These are phyloP conservation scores for Chorisops tibialis DNA, from an alignment of 2,888 invertebrate species.

Conservation along the genomic window DNA sequence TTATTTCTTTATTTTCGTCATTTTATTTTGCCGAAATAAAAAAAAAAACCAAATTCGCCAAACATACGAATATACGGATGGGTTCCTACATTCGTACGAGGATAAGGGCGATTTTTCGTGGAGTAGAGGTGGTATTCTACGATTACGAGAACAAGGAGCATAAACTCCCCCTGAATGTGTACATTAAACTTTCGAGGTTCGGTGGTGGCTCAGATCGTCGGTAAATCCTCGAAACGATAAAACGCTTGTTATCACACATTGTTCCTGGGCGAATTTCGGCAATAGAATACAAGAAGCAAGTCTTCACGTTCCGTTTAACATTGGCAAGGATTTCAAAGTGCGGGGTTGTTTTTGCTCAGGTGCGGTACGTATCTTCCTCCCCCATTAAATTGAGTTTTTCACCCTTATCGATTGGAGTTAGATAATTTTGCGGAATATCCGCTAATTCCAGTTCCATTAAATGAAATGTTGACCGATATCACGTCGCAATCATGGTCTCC, in stretches of 20 bases:
- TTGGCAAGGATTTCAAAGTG: not conserved
- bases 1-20: slow-evolving; percentile 6
- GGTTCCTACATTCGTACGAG: not conserved
- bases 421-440: no score
- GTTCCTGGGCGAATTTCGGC: slow-evolving; percentile 19
- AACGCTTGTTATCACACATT: slow-evolving; percentile 35
- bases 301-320: slow-evolving; percentile 25
- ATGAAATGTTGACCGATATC: no score
- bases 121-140: no score
- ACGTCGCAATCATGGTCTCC: no score
- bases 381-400: no score
- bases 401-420: no score
- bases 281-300: not conserved
- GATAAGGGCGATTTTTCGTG: no score
- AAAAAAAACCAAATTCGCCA: slow-evolving; percentile 21
- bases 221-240: slow-evolving; percentile 31
- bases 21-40: slow-evolving; percentile 20
- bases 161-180: no score
- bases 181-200: not conserved
- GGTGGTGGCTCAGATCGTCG: slow-evolving; percentile 11
- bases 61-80: slow-evolving; percentile 19
- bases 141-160: no score
- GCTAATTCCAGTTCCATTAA: no score
- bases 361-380: no score
- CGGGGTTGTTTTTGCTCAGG: no score